Conservation (phyloP, 2,797 vertebrate species). For the Basileuterus tristriatus region DNA sequence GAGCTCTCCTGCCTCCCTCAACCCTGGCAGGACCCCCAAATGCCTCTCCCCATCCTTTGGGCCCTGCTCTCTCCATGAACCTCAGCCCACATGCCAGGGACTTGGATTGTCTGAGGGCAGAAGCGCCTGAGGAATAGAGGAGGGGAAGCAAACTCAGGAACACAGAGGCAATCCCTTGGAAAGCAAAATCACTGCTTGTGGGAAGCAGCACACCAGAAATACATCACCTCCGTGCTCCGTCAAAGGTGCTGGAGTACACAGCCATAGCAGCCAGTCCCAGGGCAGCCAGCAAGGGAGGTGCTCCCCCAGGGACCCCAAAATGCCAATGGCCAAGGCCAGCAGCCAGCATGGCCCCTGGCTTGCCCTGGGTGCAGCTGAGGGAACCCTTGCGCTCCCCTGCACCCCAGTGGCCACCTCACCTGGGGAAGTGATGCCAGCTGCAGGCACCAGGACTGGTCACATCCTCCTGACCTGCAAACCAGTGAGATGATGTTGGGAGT, state of each 20-base stretch:
- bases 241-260: background rate
- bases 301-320: background rate
- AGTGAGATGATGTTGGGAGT: background rate
- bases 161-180: background rate
- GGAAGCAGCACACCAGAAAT: background rate
- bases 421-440: background rate
- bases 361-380: accelerated
- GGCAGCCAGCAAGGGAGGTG: background rate
- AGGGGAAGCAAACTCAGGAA: background rate
- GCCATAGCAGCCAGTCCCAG: background rate
- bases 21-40: background rate
- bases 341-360: background rate
- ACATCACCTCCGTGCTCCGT: background rate
- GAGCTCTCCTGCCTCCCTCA: background rate
- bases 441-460: accelerated
- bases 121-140: background rate
- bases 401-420: background rate
- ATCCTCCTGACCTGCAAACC: background rate
- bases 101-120: background rate
- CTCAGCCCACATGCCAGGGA: background rate
- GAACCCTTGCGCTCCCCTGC: no score
- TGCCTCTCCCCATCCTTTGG: background rate
- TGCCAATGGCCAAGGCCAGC: background rate
- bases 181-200: background rate
- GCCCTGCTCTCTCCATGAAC: background rate